Percentiles rank a stretch among this genome's conserved stretches.
Evolutionary conservation across 1,140 invertebrate genomes (phyloP).

Genomic region (Globodera ellingtonae): DNA sequence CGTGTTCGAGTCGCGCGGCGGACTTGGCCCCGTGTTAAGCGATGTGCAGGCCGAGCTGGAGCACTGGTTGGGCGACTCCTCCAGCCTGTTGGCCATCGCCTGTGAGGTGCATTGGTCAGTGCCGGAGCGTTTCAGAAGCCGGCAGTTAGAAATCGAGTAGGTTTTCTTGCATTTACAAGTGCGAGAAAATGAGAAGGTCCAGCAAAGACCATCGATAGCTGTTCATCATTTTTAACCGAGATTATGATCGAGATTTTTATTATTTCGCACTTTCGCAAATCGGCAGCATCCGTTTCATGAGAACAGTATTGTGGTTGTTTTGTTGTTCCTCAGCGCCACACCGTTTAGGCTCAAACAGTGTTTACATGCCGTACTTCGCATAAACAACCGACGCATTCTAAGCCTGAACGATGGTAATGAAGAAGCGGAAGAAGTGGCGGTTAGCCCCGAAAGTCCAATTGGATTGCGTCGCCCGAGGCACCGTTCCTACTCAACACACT

Average conservation of each 20-base stretch:
- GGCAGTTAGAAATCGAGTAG: slow-evolving; percentile 52
- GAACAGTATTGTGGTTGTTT: too few relatives aligned
- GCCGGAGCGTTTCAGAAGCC: slow-evolving; percentile 47
- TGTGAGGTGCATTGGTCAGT: slow-evolving; percentile 61
- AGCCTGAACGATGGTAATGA: slow-evolving; percentile 45
- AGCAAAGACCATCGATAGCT: too few relatives aligned
- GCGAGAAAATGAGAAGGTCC: too few relatives aligned
- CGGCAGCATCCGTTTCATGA: too few relatives aligned
- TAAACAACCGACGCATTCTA: slow-evolving; percentile 53
- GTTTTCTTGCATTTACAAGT: neutral
- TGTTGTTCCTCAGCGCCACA: slow-evolving; percentile 10
- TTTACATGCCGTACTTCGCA: slow-evolving; percentile 46
- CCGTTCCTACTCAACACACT: slow-evolving; percentile 4
- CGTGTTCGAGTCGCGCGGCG: slow-evolving; percentile 53
- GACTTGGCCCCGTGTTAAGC: slow-evolving; percentile 43
- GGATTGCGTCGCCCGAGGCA: neutral
- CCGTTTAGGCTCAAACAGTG: slow-evolving; percentile 52
- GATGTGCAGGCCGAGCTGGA: slow-evolving; percentile 52
- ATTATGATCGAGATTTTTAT: too few relatives aligned
- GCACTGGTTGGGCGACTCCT: slow-evolving; percentile 50
- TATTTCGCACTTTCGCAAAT: too few relatives aligned
- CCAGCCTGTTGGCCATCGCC: slow-evolving; percentile 48
- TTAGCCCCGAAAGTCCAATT: slow-evolving; percentile 6
- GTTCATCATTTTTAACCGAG: too few relatives aligned
- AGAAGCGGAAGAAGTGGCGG: slow-evolving; percentile 6